Conservation (phyloP, 2,888 invertebrate genomes). For the Lysandra bellargus region DNA sequence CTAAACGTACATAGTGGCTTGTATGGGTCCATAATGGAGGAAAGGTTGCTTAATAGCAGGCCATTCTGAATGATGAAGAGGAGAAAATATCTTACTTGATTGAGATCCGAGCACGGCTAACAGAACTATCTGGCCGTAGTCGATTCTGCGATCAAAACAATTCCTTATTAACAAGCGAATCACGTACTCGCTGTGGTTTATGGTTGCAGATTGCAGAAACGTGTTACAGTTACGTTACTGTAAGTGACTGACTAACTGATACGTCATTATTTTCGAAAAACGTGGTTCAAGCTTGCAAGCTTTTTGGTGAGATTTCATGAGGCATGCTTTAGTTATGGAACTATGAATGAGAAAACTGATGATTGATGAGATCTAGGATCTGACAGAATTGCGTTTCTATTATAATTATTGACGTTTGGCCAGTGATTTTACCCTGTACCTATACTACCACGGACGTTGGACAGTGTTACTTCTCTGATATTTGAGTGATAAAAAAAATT, state of each 20-base stretch:
- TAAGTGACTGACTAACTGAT: background rate
- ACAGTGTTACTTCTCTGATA: no score
- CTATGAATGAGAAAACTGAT: no score
- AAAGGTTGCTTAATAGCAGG: no score
- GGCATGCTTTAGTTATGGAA: background rate
- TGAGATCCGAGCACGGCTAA: background rate
- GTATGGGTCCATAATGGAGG: no score
- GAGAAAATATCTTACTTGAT: background rate
- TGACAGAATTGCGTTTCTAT: no score
- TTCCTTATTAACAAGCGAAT: slow-evolving; percentile 10
- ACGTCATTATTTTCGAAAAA: slow-evolving; percentile 12
- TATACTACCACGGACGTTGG: no score
- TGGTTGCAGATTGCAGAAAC: slow-evolving; percentile 16
- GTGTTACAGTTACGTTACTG: slow-evolving; percentile 15
- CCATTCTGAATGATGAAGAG: no score
- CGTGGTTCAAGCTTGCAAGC: background rate
- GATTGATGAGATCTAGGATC: no score
- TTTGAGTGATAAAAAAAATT: background rate
- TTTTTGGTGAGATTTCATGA: background rate
- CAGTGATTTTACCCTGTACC: no score
- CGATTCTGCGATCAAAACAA: slow-evolving; percentile 13
- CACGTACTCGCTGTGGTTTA: slow-evolving; percentile 17
- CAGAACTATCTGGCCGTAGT: background rate
- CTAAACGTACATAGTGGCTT: no score
- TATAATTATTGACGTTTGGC: no score